phyloP scores from a whole-genome alignment of 1,140 invertebrate genomes.

The Lasioglossum baleicum region DNA sequence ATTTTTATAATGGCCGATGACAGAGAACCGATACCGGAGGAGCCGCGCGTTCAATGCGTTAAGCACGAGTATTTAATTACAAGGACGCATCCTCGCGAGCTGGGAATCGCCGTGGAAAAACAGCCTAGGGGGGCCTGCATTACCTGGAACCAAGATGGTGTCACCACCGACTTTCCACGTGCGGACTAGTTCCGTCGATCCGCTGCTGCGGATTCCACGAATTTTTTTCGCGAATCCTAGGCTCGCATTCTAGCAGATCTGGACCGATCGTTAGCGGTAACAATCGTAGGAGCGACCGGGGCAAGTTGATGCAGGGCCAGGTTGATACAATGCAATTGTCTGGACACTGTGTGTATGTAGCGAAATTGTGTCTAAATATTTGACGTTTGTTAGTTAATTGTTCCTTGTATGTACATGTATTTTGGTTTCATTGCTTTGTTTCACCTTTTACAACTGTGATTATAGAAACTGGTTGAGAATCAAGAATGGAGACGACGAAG shows the following conservation, averaged over 20 bases:
- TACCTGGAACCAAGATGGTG: neutral
- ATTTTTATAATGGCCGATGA: neutral
- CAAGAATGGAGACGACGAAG: too few species aligned
- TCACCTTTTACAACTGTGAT: too few species aligned
- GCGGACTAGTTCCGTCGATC: neutral
- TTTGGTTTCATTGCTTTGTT: too few species aligned
- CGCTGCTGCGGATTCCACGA: neutral
- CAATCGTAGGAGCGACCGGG: too few species aligned
- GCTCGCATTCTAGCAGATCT: neutral
- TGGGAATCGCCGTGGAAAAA: constrained; percentile 3
- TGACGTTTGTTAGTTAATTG: too few species aligned
- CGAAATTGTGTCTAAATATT: too few species aligned
- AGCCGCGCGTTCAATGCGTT: neutral
- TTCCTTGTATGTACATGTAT: too few species aligned
- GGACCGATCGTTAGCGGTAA: too few species aligned
- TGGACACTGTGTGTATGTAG: too few species aligned
- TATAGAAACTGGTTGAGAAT: too few species aligned
- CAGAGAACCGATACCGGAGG: neutral
- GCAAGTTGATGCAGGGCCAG: too few species aligned
- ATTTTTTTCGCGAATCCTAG: neutral
- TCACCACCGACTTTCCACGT: neutral
- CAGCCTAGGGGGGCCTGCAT: neutral
- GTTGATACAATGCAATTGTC: too few species aligned
- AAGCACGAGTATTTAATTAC: constrained; percentile 36
- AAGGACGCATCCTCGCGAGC: constrained; percentile 20